Evolutionary conservation across 2,797 vertebrate species (phyloP), one percentile per base, ranked within the genome.

Genomic region (Falco concolor): DNA sequence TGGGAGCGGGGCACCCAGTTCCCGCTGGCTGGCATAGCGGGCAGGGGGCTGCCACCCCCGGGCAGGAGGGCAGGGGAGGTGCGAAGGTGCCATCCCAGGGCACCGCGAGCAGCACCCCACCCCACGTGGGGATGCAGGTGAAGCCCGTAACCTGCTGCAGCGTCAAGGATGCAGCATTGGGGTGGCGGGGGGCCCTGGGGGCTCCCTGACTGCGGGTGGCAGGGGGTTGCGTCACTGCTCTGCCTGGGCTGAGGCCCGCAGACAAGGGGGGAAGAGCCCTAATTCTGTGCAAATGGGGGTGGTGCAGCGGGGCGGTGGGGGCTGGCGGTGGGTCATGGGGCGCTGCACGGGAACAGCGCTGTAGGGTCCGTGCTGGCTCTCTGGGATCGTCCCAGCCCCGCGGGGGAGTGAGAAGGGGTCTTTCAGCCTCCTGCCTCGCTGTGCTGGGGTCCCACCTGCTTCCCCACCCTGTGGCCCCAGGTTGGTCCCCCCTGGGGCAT

Each of bases 341-440:
- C 32, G 22, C 59, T 12, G 15, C 0, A 0, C 0, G 6, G 28
- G 68, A 2, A 1, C 54, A 47, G 20, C 6, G 0, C 40, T 5
- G 65, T 2, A 1, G 2, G 4, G 34, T 42, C 16, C 42, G 12
- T 4, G 13, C 17, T 24, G 20, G 21, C 22, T 56, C 25, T 1
- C 4, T 1, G 23, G 12, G 72, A 47, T 15, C 20, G 13, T 52
- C 36, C 9, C 70, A 32, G 90, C 30, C 30, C 50, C 79, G 59
- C n/a, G 0, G 3, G 12, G 19, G 14, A 70, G 36, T 4, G 7
- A 59, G n/a, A 42, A 54, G 13, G 32, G 14, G 0, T 27, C 42
- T 49, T 68, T 59, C 65, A 53, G 38, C 13, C 24, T 74, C 49
- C 19, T 60, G 52, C 25, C 60, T 65, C 11, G 3, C 13, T 0